phyloP scores from a whole-genome alignment of 1,140 invertebrate species.

The Pseudachorutes palmiensis region DNA sequence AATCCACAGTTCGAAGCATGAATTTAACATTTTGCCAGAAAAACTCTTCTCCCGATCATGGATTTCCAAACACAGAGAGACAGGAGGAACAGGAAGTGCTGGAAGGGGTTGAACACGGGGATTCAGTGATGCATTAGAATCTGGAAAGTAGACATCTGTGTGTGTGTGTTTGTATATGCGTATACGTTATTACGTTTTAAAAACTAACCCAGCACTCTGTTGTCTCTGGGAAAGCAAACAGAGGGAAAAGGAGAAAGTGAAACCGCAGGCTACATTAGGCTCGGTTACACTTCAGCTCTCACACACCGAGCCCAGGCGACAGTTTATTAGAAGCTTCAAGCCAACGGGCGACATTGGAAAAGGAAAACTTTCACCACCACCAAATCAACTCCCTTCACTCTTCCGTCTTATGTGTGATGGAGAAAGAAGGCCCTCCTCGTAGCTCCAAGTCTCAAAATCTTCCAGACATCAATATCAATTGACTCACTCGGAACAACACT shows the following conservation, averaged over 20 bases:
- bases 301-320: neutral
- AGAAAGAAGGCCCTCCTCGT: neutral
- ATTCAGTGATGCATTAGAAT: neutral
- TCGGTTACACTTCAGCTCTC: neutral
- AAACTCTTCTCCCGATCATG: no score
- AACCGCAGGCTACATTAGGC: neutral
- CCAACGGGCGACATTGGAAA: neutral
- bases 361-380: neutral
- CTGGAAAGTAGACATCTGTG: neutral
- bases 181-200: neutral
- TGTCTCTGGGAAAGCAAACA: conserved; percentile 2
- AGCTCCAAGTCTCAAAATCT: neutral
- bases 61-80: no score
- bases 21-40: no score
- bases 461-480: neutral
- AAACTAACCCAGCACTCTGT: neutral
- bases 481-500: neutral
- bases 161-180: neutral
- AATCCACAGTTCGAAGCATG: no score
- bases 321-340: neutral
- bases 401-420: neutral
- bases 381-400: neutral
- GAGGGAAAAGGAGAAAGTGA: neutral
- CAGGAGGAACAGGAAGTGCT: no score
- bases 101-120: neutral